A percentile compares a stretch with the other conserved stretches of the same genome.
Conservation (phyloP, 2,113 vertebrate species). For the human region GRCh38 chrY:3515001-3515500, state of each 20-base stretch:
- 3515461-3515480: not conserved
- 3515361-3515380: not conserved
- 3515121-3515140: not conserved
- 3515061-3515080: not conserved
- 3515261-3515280: not conserved
- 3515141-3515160: not conserved
- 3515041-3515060: not conserved
- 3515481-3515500: not conserved
- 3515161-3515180: not conserved
- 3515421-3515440: not conserved
- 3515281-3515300: not conserved
- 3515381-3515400: not conserved
- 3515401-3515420: not conserved
- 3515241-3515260: not conserved
- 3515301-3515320: not conserved
- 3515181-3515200: not conserved
- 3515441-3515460: not conserved
- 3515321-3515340: not conserved
- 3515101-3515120: not conserved
- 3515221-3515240: not conserved
- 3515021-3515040: not conserved
- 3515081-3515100: not conserved
- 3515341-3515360: not conserved
- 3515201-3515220: not conserved
- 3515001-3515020: not conserved